phyloP scores from a whole-genome alignment of 2,113 vertebrate species.

The Dunckerocampus dactyliophorus region DNA sequence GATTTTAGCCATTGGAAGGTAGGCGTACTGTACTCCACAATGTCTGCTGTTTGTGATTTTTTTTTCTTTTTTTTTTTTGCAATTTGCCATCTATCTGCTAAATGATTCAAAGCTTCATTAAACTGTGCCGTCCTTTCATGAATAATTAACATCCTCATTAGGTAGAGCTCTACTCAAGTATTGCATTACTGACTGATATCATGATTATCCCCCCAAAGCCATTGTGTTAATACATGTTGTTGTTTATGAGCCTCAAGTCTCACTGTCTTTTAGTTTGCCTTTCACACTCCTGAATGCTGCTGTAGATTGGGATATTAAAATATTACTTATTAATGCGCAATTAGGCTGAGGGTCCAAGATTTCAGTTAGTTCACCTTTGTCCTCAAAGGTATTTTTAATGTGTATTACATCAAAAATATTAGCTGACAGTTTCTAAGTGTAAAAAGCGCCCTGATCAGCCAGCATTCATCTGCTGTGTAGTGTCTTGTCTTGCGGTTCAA shows the following conservation, averaged over 20 bases:
- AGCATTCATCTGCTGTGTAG: too few species aligned
- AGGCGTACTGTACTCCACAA: too few species aligned
- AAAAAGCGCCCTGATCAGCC: too few species aligned
- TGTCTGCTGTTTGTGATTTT: background rate
- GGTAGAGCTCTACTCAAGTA: slow-evolving; percentile 2
- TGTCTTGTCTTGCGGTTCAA: too few species aligned
- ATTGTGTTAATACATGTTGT: background rate
- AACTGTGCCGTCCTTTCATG: slow-evolving; percentile 1
- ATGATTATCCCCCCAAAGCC: background rate
- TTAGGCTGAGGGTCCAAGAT: background rate
- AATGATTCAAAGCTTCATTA: background rate
- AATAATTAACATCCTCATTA: background rate
- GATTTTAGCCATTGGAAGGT: too few species aligned
- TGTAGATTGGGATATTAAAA: background rate
- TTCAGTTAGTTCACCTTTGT: background rate
- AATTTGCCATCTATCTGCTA: background rate
- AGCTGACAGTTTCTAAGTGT: too few species aligned
- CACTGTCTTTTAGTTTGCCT: background rate
- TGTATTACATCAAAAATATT: too few species aligned
- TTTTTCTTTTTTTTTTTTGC: background rate
- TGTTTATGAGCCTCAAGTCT: slow-evolving; percentile 2
- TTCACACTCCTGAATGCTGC: background rate
- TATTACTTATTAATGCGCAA: background rate
- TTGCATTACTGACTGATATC: slow-evolving; percentile 15
- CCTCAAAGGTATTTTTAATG: too few species aligned